Conservation (phyloP, 2,113 vertebrate species). For the Prunella fulvescens region DNA sequence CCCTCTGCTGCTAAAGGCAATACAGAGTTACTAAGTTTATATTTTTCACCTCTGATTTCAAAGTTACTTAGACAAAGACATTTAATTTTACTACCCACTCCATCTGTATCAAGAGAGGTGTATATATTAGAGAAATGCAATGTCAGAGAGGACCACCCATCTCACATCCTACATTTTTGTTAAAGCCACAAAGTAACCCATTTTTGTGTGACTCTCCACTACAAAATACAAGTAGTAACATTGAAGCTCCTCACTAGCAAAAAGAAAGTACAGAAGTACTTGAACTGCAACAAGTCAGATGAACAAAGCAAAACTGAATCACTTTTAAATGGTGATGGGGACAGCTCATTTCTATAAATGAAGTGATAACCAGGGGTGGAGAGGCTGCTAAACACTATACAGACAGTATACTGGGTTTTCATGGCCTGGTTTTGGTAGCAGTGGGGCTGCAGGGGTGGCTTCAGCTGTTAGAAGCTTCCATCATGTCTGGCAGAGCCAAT, state of each 20-base stretch:
- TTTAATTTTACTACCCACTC: not conserved
- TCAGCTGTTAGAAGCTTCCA: not conserved
- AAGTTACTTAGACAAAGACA: not conserved
- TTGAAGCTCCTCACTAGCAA: not conserved
- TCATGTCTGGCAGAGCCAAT: not conserved
- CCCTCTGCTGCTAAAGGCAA: not conserved
- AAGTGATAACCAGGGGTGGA: accelerated
- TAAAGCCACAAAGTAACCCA: not conserved
- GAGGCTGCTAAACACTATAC: not conserved
- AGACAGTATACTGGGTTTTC: not conserved
- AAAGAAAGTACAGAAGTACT: not conserved
- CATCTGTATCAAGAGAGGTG: not conserved
- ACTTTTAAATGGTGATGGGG: not conserved
- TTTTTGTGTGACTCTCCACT: not conserved
- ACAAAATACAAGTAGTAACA: not conserved
- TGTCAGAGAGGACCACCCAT: not conserved
- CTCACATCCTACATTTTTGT: not conserved
- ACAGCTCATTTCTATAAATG: not conserved
- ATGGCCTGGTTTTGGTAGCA: not conserved
- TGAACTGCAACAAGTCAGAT: not conserved
- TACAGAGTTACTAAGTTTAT: not conserved
- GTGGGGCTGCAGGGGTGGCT: not conserved
- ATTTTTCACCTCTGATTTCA: not conserved
- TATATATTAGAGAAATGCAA: not conserved
- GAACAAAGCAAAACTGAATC: not conserved